Base-by-base conservation (phyloP, 2,888 invertebrate species). In the Keiferia lycopersicella region DNA sequence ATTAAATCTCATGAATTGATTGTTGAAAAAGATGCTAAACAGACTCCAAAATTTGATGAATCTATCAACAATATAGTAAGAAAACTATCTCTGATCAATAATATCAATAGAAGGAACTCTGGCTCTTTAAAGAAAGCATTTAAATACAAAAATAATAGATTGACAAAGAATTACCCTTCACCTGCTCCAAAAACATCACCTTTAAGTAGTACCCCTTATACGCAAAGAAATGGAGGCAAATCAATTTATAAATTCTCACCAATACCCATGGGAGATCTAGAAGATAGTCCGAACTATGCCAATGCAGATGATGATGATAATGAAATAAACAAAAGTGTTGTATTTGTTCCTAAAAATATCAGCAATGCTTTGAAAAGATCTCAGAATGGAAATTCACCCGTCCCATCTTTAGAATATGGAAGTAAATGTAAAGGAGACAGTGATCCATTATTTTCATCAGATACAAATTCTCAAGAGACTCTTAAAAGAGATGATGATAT, bases 211-310 rank as follows among this genome's bases (percentile, higher is more conserved):
- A 91, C 91, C 45, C 91, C 91, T 64, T 87, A 86, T 63, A 81
- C 78, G 74, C 77, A 81, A 57, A 91, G 88, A 73, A 83, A 84
- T 68, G 83, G 87, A 71, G 83, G 84, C 10, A 80, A 83, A 67
- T 89, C 90, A 50, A 89, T 91, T 69, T 89, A 79, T 68, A 85
- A 83, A 65, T 85, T 88, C 68, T 91, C 91, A 39, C 90, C 91
- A 48, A 90, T 91, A 65, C 64, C 72, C 45, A 69, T 72, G 64
- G 67, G 67, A 62, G 75, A 71, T 69, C 61, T 76, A 45, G 69
- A 74, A 60, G 71, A 71, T 26, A 83, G 73, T 66, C 71, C 74
- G 34, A 74, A 78, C 16, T 67, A 64, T 73, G 64, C 75, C 45
- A 67, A 76, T 58, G 65, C 58, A 63, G 79, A 82, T 66, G 75